Conservation (phyloP, 2,888 invertebrate species). For the Standfussiana lucernea region DNA sequence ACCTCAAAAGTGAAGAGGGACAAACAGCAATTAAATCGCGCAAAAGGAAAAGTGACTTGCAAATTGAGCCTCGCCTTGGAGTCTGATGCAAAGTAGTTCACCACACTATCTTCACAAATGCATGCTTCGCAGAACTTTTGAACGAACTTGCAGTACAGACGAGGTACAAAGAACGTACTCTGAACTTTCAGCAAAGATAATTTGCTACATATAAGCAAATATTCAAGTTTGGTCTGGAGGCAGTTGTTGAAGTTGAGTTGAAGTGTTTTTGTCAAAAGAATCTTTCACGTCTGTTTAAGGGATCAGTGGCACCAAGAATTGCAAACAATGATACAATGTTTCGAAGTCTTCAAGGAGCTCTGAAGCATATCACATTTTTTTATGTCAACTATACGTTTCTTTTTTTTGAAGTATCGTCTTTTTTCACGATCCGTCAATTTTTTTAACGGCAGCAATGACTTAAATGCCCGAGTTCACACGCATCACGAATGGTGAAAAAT, state of each 20-base stretch:
- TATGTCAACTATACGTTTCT: too few species aligned
- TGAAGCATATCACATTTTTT: not conserved
- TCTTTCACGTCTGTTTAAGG: not conserved
- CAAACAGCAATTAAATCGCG: constrained; percentile 61
- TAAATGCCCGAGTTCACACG: too few species aligned
- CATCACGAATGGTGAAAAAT: too few species aligned
- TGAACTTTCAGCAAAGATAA: constrained; percentile 48
- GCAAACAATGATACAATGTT: not conserved
- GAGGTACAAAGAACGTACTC: constrained; percentile 49
- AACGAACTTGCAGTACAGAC: constrained; percentile 38
- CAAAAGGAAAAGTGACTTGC: constrained; percentile 65
- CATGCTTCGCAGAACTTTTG: constrained; percentile 67
- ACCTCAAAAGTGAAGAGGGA: constrained; percentile 37
- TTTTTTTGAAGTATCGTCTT: too few species aligned
- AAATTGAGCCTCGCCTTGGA: constrained; percentile 67
- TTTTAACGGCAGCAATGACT: too few species aligned
- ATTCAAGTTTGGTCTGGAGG: constrained; percentile 15
- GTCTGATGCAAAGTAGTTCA: constrained; percentile 69
- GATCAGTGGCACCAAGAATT: not conserved
- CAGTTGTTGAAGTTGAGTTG: too few species aligned
- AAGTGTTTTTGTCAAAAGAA: not conserved
- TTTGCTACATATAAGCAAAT: constrained; percentile 47
- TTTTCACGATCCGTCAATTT: too few species aligned
- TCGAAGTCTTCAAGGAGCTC: not conserved
- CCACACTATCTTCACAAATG: constrained; percentile 70